Conservation (phyloP, 2,797 vertebrate species). For the Smutsia gigantea region DNA sequence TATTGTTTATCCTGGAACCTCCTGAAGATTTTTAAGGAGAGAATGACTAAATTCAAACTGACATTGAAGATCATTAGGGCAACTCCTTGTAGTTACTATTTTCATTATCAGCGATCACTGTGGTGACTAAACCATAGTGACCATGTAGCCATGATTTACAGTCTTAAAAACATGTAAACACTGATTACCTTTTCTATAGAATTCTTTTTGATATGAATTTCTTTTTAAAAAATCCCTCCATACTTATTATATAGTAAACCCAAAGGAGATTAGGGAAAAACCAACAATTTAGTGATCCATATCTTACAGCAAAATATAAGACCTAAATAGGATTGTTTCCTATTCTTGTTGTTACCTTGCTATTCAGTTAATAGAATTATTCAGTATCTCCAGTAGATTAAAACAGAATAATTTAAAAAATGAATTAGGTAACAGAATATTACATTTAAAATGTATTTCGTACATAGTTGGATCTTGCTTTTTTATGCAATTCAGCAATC, state of each 20-base stretch:
- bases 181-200: not conserved
- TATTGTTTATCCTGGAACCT: constrained; percentile 8
- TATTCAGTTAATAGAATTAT: constrained; percentile 26
- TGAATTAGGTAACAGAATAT: constrained; percentile 29
- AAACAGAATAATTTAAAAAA: constrained; percentile 29
- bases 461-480: not conserved
- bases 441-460: constrained; percentile 18
- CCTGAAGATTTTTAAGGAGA: constrained; percentile 31
- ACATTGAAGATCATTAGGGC: not conserved
- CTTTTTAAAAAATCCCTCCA: not conserved
- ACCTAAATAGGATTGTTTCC: not conserved
- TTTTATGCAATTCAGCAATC: not conserved
- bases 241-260: not conserved
- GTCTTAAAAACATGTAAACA: constrained; percentile 37
- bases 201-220: not conserved
- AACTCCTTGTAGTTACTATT: not conserved
- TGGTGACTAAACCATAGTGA: not conserved
- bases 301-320: constrained; percentile 29
- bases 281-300: not conserved
- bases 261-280: not conserved
- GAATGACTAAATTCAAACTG: constrained; percentile 49
- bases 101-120: not conserved
- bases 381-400: not conserved
- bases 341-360: not conserved
- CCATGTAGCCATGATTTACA: not conserved